Conservation (phyloP, 2,888 invertebrate genomes). For the Eubasilissa splendida region DNA sequence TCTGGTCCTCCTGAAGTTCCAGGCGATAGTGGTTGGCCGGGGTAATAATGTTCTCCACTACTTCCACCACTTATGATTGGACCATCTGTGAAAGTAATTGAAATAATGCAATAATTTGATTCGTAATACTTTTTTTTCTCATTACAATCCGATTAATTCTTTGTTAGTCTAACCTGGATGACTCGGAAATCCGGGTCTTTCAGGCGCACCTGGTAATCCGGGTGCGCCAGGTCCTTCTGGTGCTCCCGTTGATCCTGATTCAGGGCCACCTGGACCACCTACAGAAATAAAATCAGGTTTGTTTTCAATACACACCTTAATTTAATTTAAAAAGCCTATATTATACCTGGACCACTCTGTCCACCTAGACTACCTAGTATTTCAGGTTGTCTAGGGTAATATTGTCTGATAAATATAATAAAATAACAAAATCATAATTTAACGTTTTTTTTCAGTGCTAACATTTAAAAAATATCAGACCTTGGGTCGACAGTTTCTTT, state of each 20-base stretch:
- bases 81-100: background rate
- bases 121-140: constrained; percentile 69
- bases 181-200: constrained; percentile 62
- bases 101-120: constrained; percentile 64
- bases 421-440: constrained; percentile 58
- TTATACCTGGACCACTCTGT: constrained; percentile 58
- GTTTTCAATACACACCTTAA: too few species aligned
- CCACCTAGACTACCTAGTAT: constrained; percentile 60
- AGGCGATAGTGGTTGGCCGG: constrained; percentile 46
- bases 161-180: constrained; percentile 14
- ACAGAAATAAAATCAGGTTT: too few species aligned
- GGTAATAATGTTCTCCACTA: constrained; percentile 62
- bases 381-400: constrained; percentile 50
- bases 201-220: constrained; percentile 55
- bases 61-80: background rate
- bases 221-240: constrained; percentile 52
- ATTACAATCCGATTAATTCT: constrained; percentile 57
- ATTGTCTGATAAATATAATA: too few species aligned
- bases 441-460: too few species aligned
- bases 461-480: too few species aligned
- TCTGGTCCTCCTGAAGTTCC: constrained; percentile 60
- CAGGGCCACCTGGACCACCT: too few species aligned
- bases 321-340: too few species aligned
- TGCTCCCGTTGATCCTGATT: too few species aligned
- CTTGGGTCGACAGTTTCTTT: too few species aligned